These are phyloP conservation scores for Atta texana DNA, from an alignment of 1,140 invertebrate species.

Conservation along the genomic window DNA sequence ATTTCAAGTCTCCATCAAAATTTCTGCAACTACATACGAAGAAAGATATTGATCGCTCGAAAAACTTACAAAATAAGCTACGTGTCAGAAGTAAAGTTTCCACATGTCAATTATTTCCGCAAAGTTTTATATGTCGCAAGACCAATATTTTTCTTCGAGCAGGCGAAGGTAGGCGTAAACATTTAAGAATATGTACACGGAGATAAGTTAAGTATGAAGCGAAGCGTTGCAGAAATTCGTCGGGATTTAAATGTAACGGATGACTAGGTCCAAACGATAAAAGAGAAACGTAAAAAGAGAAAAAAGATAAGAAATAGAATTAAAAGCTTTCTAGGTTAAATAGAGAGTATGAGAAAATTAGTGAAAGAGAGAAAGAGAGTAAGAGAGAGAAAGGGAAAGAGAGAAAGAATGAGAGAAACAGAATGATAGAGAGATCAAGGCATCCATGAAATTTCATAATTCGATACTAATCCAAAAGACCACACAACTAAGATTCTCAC, in stretches of 20 bases:
- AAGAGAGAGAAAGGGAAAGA: conserved; percentile 67
- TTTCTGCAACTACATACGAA: conserved; percentile 80
- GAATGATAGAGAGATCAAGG: conserved; percentile 79
- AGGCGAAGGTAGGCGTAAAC: conserved; percentile 75
- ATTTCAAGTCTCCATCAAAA: conserved; percentile 72
- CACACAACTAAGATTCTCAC: conserved; percentile 86
- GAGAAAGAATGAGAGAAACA: conserved; percentile 70
- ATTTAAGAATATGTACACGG: conserved; percentile 80
- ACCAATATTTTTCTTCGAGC: conserved; percentile 74
- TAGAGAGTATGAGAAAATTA: conserved; percentile 54
- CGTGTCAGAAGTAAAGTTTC: conserved; percentile 18
- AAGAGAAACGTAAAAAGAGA: conserved; percentile 73
- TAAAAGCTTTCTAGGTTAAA: conserved; percentile 79
- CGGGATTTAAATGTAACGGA: conserved; percentile 77
- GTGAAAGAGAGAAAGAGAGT: neutral
- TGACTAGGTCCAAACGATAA: conserved; percentile 81
- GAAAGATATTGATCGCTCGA: conserved; percentile 70
- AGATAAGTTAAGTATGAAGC: conserved; percentile 79
- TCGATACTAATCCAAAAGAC: conserved; percentile 86
- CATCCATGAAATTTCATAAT: conserved; percentile 89
- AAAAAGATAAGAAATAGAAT: conserved; percentile 68
- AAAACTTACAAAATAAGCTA: neutral
- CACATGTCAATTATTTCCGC: conserved; percentile 25
- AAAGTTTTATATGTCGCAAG: conserved; percentile 12
- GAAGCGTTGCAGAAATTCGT: conserved; percentile 82